A percentile compares a stretch with the other conserved stretches of the same genome.
These are phyloP conservation scores for Malurus melanocephalus DNA, from an alignment of 2,113 vertebrate genomes.

Conservation along the genomic window DNA sequence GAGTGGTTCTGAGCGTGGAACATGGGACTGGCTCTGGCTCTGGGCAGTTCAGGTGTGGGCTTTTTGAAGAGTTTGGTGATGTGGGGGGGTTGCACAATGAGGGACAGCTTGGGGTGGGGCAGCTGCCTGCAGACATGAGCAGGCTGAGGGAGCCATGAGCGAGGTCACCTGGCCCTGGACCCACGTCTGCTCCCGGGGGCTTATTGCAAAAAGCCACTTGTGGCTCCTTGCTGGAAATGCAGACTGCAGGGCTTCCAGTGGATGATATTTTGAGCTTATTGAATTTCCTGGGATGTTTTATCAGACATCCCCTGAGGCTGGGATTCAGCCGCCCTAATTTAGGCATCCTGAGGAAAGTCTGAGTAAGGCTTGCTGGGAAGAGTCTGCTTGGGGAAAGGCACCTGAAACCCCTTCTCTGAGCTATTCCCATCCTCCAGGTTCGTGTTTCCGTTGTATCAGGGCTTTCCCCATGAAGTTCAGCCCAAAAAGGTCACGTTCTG, in stretches of 20 bases:
- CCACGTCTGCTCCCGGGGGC: not conserved
- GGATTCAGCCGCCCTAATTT: not conserved
- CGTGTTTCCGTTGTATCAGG: not conserved
- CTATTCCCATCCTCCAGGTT: not conserved
- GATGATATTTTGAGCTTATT: not conserved
- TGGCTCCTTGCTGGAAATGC: not conserved
- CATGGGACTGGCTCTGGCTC: fast-evolving
- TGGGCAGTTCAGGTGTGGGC: not conserved
- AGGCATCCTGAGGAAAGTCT: not conserved
- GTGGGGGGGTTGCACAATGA: not conserved
- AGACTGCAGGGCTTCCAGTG: not conserved
- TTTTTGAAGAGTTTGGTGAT: not conserved
- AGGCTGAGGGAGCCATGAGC: not conserved
- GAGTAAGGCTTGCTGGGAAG: not conserved
- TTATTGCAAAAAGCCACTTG: not conserved
- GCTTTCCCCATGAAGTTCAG: not conserved
- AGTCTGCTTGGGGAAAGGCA: not conserved
- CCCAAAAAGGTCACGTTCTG: fast-evolving
- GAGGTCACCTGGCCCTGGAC: not conserved
- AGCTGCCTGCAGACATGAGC: not conserved
- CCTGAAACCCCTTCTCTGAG: not conserved
- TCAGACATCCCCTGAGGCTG: not conserved
- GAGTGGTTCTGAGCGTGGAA: not conserved
- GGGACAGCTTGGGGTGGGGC: not conserved
- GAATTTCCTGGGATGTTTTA: not conserved